These are phyloP conservation scores for Sminthopsis crassicaudata DNA, from an alignment of 2,113 vertebrate genomes.

Conservation along the genomic window DNA sequence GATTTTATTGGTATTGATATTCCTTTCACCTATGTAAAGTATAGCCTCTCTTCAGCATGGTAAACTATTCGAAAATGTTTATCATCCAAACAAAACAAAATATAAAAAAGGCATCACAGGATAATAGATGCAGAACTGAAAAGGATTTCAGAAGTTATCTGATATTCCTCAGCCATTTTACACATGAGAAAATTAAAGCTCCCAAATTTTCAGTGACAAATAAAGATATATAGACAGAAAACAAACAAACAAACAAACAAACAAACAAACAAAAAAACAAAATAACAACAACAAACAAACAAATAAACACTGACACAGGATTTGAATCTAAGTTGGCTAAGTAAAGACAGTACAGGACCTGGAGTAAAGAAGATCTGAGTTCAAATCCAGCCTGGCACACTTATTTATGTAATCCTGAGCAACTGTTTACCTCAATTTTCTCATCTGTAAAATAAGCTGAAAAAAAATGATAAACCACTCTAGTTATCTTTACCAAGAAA, in stretches of 20 bases:
- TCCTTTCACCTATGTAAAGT: background rate
- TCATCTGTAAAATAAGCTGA: background rate
- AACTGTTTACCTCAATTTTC: background rate
- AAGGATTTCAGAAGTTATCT: background rate
- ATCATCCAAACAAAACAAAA: background rate
- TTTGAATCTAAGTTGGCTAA: too few species aligned
- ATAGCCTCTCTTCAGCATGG: background rate
- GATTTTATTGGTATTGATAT: background rate
- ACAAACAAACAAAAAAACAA: too few species aligned
- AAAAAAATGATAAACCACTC: background rate
- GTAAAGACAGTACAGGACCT: too few species aligned
- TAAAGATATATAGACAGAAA: background rate
- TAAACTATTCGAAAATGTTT: background rate
- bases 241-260: background rate
- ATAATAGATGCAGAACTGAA: background rate
- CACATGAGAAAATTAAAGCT: background rate
- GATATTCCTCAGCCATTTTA: background rate
- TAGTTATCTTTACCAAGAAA: too few species aligned
- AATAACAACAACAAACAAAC: background rate
- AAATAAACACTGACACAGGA: too few species aligned
- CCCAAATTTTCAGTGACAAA: background rate
- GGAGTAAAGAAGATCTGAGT: background rate
- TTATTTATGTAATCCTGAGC: background rate
- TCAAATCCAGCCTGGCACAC: background rate
- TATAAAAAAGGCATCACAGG: background rate